These are phyloP conservation scores for Calcarius lapponicus DNA, from an alignment of 2,797 vertebrate species.

Conservation along the genomic window DNA sequence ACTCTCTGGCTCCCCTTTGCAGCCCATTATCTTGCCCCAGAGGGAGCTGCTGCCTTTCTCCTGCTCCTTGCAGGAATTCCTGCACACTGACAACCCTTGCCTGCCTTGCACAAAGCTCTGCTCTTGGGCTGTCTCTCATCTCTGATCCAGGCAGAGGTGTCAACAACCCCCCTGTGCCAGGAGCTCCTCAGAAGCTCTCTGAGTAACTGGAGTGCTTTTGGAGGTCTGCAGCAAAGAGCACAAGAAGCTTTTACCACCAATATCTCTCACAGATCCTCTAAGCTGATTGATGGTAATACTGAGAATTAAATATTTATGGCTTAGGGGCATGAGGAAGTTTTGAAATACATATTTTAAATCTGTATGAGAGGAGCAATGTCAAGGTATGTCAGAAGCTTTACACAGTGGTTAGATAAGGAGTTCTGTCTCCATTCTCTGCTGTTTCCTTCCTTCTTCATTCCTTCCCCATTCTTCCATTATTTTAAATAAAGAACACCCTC, in stretches of 20 bases:
- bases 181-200: conserved; percentile 57
- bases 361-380: neutral
- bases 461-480: neutral
- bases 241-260: conserved; percentile 55
- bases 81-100: conserved; percentile 71
- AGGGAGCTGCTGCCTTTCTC: conserved; percentile 30
- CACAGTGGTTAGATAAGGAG: neutral
- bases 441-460: neutral
- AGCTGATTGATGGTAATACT: conserved; percentile 60
- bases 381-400: neutral
- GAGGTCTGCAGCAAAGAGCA: conserved; percentile 13
- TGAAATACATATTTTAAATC: conserved; percentile 42
- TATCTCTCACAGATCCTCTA: conserved; percentile 28
- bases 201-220: conserved; percentile 52
- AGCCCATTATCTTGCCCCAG: conserved; percentile 53
- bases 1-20: conserved; percentile 35
- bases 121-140: conserved; percentile 67
- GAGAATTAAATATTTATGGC: conserved; percentile 76
- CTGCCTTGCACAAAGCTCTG: conserved; percentile 39
- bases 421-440: neutral
- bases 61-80: conserved; percentile 50
- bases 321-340: conserved; percentile 26
- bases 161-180: conserved; percentile 62
- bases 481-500: neutral
- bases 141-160: conserved; percentile 75